Percentiles rank a stretch among this genome's conserved stretches.
Evolutionary conservation across 2,797 vertebrate species (phyloP).

Genomic region (Mastacembelus armatus): DNA sequence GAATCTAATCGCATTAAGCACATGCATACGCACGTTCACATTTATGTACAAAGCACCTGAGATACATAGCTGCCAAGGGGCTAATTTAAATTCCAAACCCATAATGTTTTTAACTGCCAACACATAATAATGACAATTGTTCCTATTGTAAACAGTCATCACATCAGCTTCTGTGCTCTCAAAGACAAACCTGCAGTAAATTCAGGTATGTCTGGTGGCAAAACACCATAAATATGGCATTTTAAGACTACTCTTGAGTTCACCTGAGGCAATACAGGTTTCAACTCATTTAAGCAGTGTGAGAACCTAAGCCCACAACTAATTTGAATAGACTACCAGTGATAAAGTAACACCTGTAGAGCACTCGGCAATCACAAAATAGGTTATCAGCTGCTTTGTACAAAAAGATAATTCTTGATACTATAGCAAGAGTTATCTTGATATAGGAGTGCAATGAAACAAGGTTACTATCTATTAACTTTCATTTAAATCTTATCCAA

Average conservation of each 20-base stretch:
- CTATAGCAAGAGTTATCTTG: neutral
- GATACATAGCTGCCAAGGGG: conserved; percentile 74
- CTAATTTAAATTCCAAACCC: conserved; percentile 49
- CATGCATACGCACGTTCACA: conserved; percentile 30
- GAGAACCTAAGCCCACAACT: conserved; percentile 17
- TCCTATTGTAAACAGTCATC: conserved; percentile 50
- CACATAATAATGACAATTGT: conserved; percentile 37
- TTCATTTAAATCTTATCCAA: neutral
- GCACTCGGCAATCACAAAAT: conserved; percentile 2
- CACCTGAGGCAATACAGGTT: conserved; percentile 49
- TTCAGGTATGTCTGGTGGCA: conserved; percentile 27
- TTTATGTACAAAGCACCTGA: conserved; percentile 63
- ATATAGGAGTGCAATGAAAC: conserved; percentile 21
- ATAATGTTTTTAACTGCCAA: conserved; percentile 48
- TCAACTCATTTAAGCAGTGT: conserved; percentile 24
- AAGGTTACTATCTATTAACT: neutral
- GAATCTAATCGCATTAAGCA: conserved; percentile 58
- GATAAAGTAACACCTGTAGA: conserved; percentile 9
- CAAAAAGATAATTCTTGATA: neutral
- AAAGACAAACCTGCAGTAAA: conserved; percentile 35
- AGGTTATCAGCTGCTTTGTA: conserved; percentile 29
- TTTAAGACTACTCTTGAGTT: neutral
- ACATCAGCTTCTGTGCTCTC: conserved; percentile 43
- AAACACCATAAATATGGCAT: conserved; percentile 9
- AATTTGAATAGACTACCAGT: conserved; percentile 16